A percentile compares a stretch with the other conserved stretches of the same genome.
These are phyloP conservation scores for Chaenogobius annularis DNA, from an alignment of 2,113 vertebrate genomes.

Conservation along the genomic window DNA sequence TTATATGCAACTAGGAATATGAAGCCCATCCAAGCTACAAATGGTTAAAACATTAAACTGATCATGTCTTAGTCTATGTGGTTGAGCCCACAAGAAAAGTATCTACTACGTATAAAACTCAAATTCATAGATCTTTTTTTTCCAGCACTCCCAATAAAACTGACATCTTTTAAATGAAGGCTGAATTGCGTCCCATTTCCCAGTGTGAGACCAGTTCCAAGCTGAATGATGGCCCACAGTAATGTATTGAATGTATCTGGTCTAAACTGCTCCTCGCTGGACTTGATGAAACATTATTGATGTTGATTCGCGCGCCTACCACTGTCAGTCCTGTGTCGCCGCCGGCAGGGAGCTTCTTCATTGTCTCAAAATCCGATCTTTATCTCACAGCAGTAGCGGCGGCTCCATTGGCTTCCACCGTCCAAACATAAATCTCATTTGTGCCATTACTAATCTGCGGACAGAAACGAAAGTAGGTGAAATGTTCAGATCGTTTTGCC, in stretches of 20 bases:
- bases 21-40: not conserved
- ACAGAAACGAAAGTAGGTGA: conserved; percentile 43
- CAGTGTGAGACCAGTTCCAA: conserved; percentile 47
- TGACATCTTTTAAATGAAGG: not conserved
- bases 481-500: conserved; percentile 43
- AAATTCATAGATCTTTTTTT: not conserved
- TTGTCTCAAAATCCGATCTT: conserved; percentile 74
- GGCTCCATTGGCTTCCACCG: conserved; percentile 65
- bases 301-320: conserved; percentile 73
- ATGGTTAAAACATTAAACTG: not conserved
- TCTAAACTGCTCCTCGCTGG: conserved; percentile 62
- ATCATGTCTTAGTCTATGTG: not conserved
- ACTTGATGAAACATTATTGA: conserved; percentile 82
- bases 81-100: not conserved
- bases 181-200: conserved; percentile 10
- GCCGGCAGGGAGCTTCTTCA: conserved; percentile 70
- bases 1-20: not conserved
- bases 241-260: conserved; percentile 74
- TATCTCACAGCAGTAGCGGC: conserved; percentile 62
- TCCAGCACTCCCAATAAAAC: not conserved
- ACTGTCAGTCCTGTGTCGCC: conserved; percentile 67
- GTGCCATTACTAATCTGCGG: conserved; percentile 69
- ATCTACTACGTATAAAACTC: not conserved
- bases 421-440: conserved; percentile 76
- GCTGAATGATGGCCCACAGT: conserved; percentile 72